Percentiles rank a stretch among this genome's conserved stretches.
phyloP scores from a whole-genome alignment of 2,113 vertebrate species.

The Dasyurus viverrinus region DNA sequence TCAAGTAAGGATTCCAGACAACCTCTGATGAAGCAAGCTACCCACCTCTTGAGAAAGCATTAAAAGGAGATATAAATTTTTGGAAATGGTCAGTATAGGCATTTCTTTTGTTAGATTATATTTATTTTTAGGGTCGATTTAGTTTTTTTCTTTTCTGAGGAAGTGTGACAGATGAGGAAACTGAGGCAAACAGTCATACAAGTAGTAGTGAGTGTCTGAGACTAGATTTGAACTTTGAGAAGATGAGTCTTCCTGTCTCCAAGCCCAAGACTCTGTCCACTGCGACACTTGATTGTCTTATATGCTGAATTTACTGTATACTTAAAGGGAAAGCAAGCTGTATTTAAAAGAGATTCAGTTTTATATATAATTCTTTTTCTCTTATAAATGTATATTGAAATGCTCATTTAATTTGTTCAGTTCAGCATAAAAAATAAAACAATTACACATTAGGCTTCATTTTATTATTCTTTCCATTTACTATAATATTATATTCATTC shows the following conservation, averaged over 20 bases:
- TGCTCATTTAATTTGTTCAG: not conserved
- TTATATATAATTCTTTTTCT: not conserved
- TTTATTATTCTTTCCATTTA: not conserved
- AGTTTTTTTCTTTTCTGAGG: not conserved
- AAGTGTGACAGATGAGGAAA: not conserved
- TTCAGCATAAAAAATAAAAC: not conserved
- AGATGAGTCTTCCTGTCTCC: no score
- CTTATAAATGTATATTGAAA: not conserved
- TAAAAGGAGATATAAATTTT: not conserved
- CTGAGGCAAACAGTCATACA: not conserved
- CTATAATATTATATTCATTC: not conserved
- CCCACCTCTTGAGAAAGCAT: not conserved
- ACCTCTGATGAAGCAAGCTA: not conserved
- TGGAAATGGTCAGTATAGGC: not conserved
- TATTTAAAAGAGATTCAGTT: not conserved
- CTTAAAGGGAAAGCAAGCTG: not conserved
- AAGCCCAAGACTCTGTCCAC: no score
- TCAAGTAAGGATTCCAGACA: not conserved
- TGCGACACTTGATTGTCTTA: no score
- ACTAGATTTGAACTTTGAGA: no score
- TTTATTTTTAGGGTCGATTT: not conserved
- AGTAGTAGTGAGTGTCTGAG: not conserved
- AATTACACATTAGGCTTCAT: not conserved
- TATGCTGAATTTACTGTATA: not conserved
- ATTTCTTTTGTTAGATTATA: not conserved